Base-by-base conservation (phyloP, 2,113 vertebrate species). In the Nannobrachium achirus region DNA sequence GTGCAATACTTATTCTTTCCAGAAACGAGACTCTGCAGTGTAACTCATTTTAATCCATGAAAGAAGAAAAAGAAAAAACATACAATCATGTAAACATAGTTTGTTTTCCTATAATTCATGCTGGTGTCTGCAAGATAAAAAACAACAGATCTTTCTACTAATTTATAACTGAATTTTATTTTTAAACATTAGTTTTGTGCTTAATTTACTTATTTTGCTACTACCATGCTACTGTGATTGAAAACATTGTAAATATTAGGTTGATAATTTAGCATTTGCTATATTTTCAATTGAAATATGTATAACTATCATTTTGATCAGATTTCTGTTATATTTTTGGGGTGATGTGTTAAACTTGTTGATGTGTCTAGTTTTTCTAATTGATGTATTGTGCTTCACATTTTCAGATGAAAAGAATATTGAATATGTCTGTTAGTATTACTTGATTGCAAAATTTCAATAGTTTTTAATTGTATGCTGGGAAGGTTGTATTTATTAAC, bases 401-500 rank as follows among this genome's bases (percentile, higher is more conserved):
- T 96, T 97, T 96, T 95, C 95, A 95, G 94, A 98, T 97, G 94
- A 94, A 95, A 96, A 94, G 91, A 96, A 88, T 94, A 96, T 95
- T 94, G 94, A 33, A 95, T 94, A 94, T 95, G 95, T 96, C 94
- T 95, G 93, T 97, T 97, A 97, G 95, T 97, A 96, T 95, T 97
- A 95, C 96, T 96, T 98, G 89, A 92, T 93, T 96, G 95, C 94
- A 94, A 96, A 95, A 95, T 95, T 96, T 96, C 94, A 95, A 95
- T 99, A 96, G 96, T 98, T 99, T 99, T 98, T 98, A 93, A 98
- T 95, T 96, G 95, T 97, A 96, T 97, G 96, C 76, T 97, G 96
- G 96, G 95, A 96, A 97, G 95, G 96, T 97, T 98, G 95, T 98
- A 98, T 98, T 98, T 98, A 98, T 99, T 97, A 95, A 92, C 96